Percentiles rank a stretch among this genome's conserved stretches.
These are phyloP conservation scores for Myiotriccus ornatus DNA, from an alignment of 2,797 vertebrate species.

Conservation along the genomic window DNA sequence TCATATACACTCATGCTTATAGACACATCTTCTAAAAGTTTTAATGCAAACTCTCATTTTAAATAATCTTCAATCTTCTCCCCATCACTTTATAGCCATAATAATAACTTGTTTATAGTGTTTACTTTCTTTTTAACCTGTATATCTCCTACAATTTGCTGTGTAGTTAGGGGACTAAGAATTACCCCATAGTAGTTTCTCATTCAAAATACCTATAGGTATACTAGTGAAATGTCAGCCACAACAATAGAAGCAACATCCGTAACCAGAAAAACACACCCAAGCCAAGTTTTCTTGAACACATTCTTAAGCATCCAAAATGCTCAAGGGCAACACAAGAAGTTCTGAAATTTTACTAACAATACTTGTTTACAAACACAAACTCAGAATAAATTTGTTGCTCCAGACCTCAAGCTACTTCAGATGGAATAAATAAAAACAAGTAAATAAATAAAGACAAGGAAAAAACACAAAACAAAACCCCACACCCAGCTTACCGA, in stretches of 20 bases:
- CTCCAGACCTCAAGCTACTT: background rate
- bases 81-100: background rate
- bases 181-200: background rate
- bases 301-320: background rate
- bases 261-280: background rate
- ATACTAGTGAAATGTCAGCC: background rate
- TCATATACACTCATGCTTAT: background rate
- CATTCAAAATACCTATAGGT: background rate
- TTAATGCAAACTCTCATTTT: background rate
- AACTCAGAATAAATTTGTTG: background rate
- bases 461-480: background rate
- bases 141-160: background rate
- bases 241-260: background rate
- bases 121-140: background rate
- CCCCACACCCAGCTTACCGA: conserved; percentile 44
- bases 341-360: background rate
- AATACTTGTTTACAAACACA: background rate
- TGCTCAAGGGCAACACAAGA: background rate
- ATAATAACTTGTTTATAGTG: background rate
- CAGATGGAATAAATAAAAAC: background rate
- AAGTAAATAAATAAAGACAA: background rate
- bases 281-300: background rate
- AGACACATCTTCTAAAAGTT: background rate
- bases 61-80: background rate
- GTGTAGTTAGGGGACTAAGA: background rate